Evolutionary conservation across 2,113 vertebrate species (phyloP).

Genomic region (Percina caprodes): DNA sequence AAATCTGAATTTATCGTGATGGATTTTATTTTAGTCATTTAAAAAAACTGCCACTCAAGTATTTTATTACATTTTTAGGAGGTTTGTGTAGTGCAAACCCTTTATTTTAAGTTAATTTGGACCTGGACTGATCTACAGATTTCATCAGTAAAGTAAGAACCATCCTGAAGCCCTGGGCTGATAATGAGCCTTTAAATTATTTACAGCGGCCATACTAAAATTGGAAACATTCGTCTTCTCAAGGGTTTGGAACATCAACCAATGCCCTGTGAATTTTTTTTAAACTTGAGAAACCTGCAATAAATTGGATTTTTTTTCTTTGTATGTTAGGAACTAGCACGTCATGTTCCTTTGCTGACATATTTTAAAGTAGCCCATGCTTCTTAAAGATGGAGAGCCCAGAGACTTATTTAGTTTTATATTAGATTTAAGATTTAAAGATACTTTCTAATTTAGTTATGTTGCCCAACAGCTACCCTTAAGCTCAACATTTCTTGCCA

Average conservation of each 20-base stretch:
- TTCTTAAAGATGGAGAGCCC: neutral
- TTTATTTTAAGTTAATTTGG: neutral
- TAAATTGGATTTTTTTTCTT: neutral
- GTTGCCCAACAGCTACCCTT: neutral
- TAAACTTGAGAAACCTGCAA: neutral
- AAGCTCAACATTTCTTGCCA: neutral
- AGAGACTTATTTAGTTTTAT: neutral
- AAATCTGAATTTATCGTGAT: neutral
- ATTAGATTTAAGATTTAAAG: neutral
- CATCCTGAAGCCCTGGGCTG: neutral
- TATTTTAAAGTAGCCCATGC: neutral
- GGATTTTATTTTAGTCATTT: neutral
- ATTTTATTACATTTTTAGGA: neutral
- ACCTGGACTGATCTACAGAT: neutral
- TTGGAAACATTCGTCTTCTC: conserved; percentile 22
- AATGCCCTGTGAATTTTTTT: neutral
- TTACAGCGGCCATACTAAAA: conserved; percentile 45
- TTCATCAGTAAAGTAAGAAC: conserved; percentile 12
- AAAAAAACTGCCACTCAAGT: neutral
- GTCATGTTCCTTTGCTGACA: neutral
- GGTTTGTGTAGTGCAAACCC: neutral
- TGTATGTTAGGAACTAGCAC: neutral
- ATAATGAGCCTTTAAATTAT: conserved; percentile 54
- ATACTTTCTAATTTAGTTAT: neutral
- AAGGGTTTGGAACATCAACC: neutral